Percentiles rank a stretch among this genome's conserved stretches.
Evolutionary conservation across 1,140 invertebrate species (phyloP).

Genomic region (Acromyrmex charruanus): DNA sequence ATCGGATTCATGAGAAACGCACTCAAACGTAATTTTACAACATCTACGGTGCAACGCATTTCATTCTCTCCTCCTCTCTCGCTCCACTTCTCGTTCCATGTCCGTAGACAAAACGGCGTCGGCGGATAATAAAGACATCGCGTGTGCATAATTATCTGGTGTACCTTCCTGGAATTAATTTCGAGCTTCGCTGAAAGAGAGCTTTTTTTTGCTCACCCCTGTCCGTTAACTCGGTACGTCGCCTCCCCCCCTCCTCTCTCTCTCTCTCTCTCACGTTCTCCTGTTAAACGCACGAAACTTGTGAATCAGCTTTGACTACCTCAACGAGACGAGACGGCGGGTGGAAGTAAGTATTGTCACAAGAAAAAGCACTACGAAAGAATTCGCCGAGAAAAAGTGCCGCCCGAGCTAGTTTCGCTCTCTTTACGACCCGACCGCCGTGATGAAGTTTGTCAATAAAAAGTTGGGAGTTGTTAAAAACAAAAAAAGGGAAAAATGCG

Average conservation of each 20-base stretch:
- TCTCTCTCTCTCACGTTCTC: slow-evolving; percentile 20
- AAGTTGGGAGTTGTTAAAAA: neutral
- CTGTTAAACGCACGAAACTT: slow-evolving; percentile 63
- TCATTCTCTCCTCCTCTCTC: slow-evolving; percentile 3
- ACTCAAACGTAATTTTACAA: slow-evolving; percentile 31
- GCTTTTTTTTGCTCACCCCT: slow-evolving; percentile 53
- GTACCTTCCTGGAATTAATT: slow-evolving; percentile 80
- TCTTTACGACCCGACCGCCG: neutral
- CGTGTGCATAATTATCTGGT: slow-evolving; percentile 78
- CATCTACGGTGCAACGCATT: slow-evolving; percentile 16
- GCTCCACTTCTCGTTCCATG: neutral
- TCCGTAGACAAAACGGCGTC: slow-evolving; percentile 59
- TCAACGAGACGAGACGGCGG: slow-evolving; percentile 8
- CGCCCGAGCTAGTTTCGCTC: neutral
- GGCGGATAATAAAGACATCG: slow-evolving; percentile 72
- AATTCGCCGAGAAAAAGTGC: slow-evolving; percentile 5
- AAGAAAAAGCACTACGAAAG: neutral
- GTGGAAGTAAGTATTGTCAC: neutral
- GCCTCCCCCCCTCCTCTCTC: slow-evolving; percentile 27
- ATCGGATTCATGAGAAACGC: slow-evolving; percentile 17
- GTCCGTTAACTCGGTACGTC: slow-evolving; percentile 37
- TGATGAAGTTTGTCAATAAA: slow-evolving; percentile 5
- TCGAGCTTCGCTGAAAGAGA: slow-evolving; percentile 65
- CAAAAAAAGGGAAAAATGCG: neutral
- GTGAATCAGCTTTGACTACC: slow-evolving; percentile 2